A percentile compares a stretch with the other conserved stretches of the same genome.
phyloP scores from a whole-genome alignment of 2,113 vertebrate genomes.

The Antechinus flavipes region DNA sequence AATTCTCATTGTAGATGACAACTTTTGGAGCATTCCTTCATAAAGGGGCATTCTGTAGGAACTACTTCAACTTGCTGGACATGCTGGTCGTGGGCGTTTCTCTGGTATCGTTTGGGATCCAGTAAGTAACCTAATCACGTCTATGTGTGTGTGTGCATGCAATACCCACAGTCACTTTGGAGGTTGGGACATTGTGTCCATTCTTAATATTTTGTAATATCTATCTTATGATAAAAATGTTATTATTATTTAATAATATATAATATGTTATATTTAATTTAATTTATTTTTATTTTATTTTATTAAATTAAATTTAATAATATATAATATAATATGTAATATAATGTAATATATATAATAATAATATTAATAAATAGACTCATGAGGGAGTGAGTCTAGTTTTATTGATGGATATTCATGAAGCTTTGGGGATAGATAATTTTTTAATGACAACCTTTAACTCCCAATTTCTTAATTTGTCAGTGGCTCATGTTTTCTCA shows the following conservation, averaged over 20 bases:
- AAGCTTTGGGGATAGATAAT: neutral
- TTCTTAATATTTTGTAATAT: neutral
- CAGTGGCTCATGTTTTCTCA: neutral
- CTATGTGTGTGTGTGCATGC: no score
- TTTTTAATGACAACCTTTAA: neutral
- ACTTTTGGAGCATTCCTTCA: conserved; percentile 98
- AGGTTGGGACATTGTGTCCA: neutral
- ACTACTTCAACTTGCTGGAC: conserved; percentile 99
- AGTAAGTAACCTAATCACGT: conserved; percentile 89
- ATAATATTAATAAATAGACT: no score
- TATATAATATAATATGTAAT: no score
- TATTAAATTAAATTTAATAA: no score
- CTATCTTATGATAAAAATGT: no score
- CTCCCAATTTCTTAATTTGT: neutral
- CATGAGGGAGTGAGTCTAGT: neutral
- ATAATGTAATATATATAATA: no score
- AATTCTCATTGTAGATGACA: conserved; percentile 92
- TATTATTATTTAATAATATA: no score
- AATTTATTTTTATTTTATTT: no score
- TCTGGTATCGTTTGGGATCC: conserved; percentile 97
- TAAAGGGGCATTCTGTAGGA: conserved; percentile 98
- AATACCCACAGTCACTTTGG: neutral
- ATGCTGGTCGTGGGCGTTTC: conserved; percentile 99
- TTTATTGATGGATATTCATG: neutral
- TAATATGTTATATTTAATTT: no score